Percentiles rank a stretch among this genome's conserved stretches.
Evolutionary conservation across 1,140 invertebrate genomes (phyloP).

Genomic region (Diachasmimorpha longicaudata): DNA sequence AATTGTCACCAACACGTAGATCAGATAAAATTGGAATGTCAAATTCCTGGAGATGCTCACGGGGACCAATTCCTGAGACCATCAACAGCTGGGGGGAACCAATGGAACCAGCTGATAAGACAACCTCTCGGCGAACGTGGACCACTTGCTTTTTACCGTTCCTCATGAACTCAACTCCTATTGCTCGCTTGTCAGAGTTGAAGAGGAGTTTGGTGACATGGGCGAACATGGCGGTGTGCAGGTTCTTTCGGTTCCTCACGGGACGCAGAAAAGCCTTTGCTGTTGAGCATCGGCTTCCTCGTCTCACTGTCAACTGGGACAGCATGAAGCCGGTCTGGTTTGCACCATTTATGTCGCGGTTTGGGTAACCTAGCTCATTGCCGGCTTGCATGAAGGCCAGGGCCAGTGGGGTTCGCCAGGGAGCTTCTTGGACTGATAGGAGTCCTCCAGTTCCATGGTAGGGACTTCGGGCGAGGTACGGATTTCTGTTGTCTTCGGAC

Average conservation of each 20-base stretch:
- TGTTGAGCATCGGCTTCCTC: constrained; percentile 87
- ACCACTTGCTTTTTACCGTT: constrained; percentile 71
- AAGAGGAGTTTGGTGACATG: constrained; percentile 77
- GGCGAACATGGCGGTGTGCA: constrained; percentile 82
- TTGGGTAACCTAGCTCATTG: constrained; percentile 79
- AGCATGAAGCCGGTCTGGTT: constrained; percentile 86
- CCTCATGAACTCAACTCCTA: constrained; percentile 77
- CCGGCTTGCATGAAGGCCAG: constrained; percentile 84
- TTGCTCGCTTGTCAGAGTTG: constrained; percentile 72
- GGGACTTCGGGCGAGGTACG: constrained; percentile 73
- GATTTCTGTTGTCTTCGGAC: constrained; percentile 86
- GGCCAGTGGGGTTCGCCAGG: constrained; percentile 80
- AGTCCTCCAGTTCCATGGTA: constrained; percentile 83
- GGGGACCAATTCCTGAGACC: constrained; percentile 86
- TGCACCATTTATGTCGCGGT: constrained; percentile 81
- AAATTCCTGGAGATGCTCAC: constrained; percentile 76
- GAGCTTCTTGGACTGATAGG: constrained; percentile 82
- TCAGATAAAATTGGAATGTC: constrained; percentile 78
- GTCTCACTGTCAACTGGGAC: constrained; percentile 82
- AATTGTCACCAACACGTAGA: constrained; percentile 80
- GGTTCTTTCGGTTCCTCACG: constrained; percentile 76
- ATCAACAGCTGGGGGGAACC: constrained; percentile 86
- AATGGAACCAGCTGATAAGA: constrained; percentile 82
- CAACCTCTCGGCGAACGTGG: constrained; percentile 75
- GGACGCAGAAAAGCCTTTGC: constrained; percentile 88